These are phyloP conservation scores for Varanus komodoensis DNA, from an alignment of 2,113 vertebrate genomes.

Conservation along the genomic window DNA sequence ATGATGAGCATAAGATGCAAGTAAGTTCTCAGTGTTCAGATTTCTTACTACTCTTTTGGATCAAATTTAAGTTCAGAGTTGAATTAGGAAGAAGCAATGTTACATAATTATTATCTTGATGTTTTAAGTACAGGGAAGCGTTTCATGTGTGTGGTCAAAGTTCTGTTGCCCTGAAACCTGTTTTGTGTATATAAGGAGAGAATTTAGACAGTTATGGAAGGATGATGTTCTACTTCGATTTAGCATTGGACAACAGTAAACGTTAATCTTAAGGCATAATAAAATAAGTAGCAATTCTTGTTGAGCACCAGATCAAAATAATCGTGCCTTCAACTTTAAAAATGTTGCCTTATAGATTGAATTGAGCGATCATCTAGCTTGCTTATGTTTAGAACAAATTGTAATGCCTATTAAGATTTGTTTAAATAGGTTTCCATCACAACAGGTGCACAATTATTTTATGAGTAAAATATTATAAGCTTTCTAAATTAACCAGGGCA, in stretches of 20 bases:
- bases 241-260: not conserved
- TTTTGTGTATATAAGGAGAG: not conserved
- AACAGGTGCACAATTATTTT: constrained; percentile 88
- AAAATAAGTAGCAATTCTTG: constrained; percentile 38
- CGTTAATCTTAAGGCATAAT: constrained; percentile 16
- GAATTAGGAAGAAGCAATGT: constrained; percentile 49
- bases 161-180: not conserved
- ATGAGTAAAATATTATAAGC: constrained; percentile 87
- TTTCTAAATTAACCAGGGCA: constrained; percentile 84
- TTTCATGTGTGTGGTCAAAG: not conserved
- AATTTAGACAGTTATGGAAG: not conserved
- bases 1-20: not conserved
- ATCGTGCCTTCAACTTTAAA: constrained; percentile 53
- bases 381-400: constrained; percentile 66
- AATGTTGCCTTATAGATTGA: constrained; percentile 57
- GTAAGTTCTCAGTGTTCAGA: constrained; percentile 44
- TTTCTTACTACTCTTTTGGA: constrained; percentile 63
- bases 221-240: constrained; percentile 28
- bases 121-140: not conserved
- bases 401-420: constrained; percentile 78
- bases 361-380: constrained; percentile 55
- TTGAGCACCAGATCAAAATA: constrained; percentile 22
- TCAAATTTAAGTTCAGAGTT: constrained; percentile 58
- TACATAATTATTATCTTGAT: not conserved
- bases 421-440: constrained; percentile 82